Percentiles rank a stretch among this genome's conserved stretches.
Evolutionary conservation across 1,140 invertebrate genomes (phyloP).

Genomic region (Drosophila sulfurigaster): DNA sequence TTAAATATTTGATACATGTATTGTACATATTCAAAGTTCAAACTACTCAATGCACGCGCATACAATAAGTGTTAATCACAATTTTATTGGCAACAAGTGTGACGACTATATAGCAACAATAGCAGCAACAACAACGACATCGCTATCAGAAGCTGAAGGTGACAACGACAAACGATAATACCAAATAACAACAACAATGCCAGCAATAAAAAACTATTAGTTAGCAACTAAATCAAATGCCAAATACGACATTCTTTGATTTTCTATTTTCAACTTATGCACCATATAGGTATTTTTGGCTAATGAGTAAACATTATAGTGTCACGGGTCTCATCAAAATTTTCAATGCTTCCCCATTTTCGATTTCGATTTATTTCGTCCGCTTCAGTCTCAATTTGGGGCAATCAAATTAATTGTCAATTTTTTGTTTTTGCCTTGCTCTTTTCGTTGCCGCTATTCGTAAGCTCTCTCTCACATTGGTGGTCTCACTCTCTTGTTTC

Average conservation of each 20-base stretch:
- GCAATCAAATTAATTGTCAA: slow-evolving; percentile 69
- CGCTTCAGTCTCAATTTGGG: slow-evolving; percentile 50
- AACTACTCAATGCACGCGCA: slow-evolving; percentile 55
- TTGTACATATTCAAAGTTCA: slow-evolving; percentile 55
- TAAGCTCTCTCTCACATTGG: background rate
- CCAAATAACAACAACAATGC: slow-evolving; percentile 20
- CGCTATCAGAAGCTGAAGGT: slow-evolving; percentile 61
- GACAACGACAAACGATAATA: slow-evolving; percentile 45
- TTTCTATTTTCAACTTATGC: slow-evolving; percentile 31
- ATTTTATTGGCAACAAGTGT: slow-evolving; percentile 68
- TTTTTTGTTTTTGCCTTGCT: slow-evolving; percentile 37
- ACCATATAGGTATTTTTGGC: slow-evolving; percentile 8
- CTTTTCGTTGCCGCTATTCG: slow-evolving; percentile 48
- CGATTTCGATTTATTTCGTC: slow-evolving; percentile 27
- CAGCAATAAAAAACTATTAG: slow-evolving; percentile 29
- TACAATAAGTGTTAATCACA: slow-evolving; percentile 69
- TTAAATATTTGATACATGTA: slow-evolving; percentile 30
- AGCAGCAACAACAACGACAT: slow-evolving; percentile 29
- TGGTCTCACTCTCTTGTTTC: slow-evolving; percentile 3
- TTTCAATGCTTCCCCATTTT: slow-evolving; percentile 52
- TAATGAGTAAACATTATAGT: background rate
- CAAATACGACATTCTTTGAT: slow-evolving; percentile 41
- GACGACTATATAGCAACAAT: slow-evolving; percentile 46
- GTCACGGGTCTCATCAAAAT: slow-evolving; percentile 22
- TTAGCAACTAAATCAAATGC: slow-evolving; percentile 45